A percentile compares a stretch with the other conserved stretches of the same genome.
These are phyloP conservation scores for Elmis aenea DNA, from an alignment of 2,888 invertebrate species.

Conservation along the genomic window DNA sequence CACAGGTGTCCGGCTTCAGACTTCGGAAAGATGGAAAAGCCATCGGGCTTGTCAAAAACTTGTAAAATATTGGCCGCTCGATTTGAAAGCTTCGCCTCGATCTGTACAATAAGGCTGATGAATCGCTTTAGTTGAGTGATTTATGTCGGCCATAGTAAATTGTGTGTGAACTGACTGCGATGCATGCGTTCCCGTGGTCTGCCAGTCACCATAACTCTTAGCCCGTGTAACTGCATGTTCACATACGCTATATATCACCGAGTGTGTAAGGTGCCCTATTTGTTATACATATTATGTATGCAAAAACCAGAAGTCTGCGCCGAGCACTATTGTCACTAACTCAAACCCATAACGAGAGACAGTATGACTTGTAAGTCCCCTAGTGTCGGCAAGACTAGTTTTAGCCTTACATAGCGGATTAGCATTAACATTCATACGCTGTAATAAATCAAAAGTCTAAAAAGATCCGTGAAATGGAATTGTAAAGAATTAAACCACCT, in stretches of 20 bases:
- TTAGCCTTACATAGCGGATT: too few relatives aligned
- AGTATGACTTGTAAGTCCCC: too few relatives aligned
- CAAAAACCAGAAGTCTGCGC: too few relatives aligned
- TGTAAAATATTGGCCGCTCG: slow-evolving; percentile 61
- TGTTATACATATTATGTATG: too few relatives aligned
- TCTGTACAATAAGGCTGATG: slow-evolving; percentile 47
- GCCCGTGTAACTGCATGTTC: slow-evolving; percentile 33
- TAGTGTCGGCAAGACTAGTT: too few relatives aligned
- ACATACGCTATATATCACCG: slow-evolving; percentile 32
- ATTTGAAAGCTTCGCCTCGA: slow-evolving; percentile 42
- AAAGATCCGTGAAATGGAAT: too few relatives aligned
- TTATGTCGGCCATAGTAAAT: slow-evolving; percentile 49
- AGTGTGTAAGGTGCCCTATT: slow-evolving; percentile 15
- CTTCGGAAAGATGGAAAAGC: slow-evolving; percentile 51
- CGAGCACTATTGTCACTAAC: too few relatives aligned
- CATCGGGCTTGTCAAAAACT: slow-evolving; percentile 64
- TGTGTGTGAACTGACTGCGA: slow-evolving; percentile 43
- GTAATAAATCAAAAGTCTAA: too few relatives aligned
- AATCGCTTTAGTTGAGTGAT: slow-evolving; percentile 48
- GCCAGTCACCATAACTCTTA: slow-evolving; percentile 37
- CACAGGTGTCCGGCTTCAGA: slow-evolving; percentile 36
- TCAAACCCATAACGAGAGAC: too few relatives aligned
- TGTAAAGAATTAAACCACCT: too few relatives aligned
- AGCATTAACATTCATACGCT: too few relatives aligned
- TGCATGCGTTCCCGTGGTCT: slow-evolving; percentile 35